A percentile compares a stretch with the other conserved stretches of the same genome.
Conservation (phyloP, 2,113 vertebrate genomes). For the Megaceryle maxima region DNA sequence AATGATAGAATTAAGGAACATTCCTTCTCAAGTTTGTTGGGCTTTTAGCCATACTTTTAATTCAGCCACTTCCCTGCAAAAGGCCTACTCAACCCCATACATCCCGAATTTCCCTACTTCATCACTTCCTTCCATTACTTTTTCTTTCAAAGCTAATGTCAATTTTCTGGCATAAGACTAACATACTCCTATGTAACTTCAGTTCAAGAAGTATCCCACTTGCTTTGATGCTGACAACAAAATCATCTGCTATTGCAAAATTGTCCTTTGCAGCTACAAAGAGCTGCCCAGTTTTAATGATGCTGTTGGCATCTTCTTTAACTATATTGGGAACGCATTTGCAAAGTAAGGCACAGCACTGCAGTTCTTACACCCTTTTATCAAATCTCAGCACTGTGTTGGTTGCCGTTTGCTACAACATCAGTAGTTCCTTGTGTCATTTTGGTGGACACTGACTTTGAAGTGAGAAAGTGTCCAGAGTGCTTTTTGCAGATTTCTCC, state of each 20-base stretch:
- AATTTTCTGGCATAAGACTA: neutral
- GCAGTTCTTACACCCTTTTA: neutral
- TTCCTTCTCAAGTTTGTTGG: neutral
- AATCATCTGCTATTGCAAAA: constrained; percentile 5
- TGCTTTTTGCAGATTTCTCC: neutral
- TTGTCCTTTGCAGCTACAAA: constrained; percentile 8
- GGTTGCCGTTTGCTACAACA: neutral
- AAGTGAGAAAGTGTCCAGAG: neutral
- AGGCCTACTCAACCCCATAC: neutral
- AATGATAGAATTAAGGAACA: neutral
- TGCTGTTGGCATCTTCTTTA: constrained; percentile 39
- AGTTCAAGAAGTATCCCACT: neutral
- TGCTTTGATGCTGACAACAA: neutral
- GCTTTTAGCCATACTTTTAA: neutral
- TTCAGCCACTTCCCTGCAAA: neutral
- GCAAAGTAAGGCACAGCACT: constrained; percentile 18
- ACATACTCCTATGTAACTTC: neutral
- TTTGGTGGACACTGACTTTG: neutral
- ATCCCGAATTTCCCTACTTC: neutral
- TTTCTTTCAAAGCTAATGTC: neutral
- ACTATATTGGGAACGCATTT: neutral
- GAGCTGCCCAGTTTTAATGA: constrained; percentile 35
- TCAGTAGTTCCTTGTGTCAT: neutral
- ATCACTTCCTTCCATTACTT: neutral
- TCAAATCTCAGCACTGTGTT: neutral